A percentile compares a stretch with the other conserved stretches of the same genome.
These are phyloP conservation scores for Sebastes fasciatus DNA, from an alignment of 2,113 vertebrate genomes.

Conservation along the genomic window DNA sequence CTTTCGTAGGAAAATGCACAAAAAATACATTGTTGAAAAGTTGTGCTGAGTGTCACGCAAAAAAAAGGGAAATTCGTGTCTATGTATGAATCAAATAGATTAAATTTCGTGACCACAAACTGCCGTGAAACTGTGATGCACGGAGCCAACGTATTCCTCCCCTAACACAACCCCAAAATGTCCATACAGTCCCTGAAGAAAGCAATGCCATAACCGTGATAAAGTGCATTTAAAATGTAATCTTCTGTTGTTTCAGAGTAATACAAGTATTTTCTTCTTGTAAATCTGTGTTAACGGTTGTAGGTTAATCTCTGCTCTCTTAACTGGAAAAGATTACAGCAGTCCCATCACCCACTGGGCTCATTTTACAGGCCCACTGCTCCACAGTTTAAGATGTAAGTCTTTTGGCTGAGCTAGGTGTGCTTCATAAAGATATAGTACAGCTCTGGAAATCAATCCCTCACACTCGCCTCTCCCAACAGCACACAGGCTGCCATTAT, in stretches of 20 bases:
- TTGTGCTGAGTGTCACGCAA: no score
- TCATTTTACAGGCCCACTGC: constrained; percentile 48
- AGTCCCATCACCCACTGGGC: constrained; percentile 15
- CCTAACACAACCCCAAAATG: not conserved
- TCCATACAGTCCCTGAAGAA: not conserved
- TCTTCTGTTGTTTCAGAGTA: not conserved
- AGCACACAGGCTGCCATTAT: constrained; percentile 78
- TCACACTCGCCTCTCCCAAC: constrained; percentile 55
- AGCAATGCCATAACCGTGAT: not conserved
- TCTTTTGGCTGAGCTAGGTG: constrained; percentile 52
- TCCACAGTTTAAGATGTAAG: constrained; percentile 45
- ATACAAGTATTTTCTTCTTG: not conserved
- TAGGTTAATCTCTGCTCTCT: constrained; percentile 1
- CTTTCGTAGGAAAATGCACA: no score
- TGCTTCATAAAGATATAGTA: constrained; percentile 58
- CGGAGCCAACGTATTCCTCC: not conserved
- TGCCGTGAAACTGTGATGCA: not conserved
- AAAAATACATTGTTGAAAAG: no score
- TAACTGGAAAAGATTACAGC: constrained; percentile 6
- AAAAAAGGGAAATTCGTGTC: no score
- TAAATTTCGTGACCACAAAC: no score
- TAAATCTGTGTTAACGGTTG: constrained; percentile 4
- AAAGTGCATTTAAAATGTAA: not conserved
- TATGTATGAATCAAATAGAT: no score
- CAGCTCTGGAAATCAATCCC: constrained; percentile 74